These are phyloP conservation scores for Idris sp. DNA, from an alignment of 1,140 invertebrate genomes.

Conservation along the genomic window DNA sequence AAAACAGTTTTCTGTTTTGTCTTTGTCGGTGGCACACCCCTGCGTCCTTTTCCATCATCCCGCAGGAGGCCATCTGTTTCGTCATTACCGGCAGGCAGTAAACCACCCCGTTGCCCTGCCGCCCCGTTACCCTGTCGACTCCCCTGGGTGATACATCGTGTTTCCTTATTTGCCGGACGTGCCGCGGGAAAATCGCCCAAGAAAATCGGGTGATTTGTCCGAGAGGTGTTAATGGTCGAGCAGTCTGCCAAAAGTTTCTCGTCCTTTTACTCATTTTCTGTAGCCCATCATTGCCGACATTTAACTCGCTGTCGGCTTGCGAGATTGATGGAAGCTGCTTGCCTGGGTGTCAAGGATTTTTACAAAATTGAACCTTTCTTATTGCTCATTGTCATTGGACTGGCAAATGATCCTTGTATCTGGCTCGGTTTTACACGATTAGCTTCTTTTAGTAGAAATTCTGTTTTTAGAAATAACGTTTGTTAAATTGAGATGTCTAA, in stretches of 20 bases:
- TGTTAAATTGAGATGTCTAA: no score
- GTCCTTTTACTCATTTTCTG: conserved; percentile 28
- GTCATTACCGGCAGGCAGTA: conserved; percentile 77
- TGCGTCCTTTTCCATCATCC: conserved; percentile 57
- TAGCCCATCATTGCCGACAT: conserved; percentile 35
- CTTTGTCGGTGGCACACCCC: conserved; percentile 14
- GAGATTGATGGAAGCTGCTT: conserved; percentile 36
- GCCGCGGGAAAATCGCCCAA: conserved; percentile 76
- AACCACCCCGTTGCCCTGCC: conserved; percentile 70
- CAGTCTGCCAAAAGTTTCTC: conserved; percentile 39
- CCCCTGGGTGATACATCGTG: conserved; percentile 78
- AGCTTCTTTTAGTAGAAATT: no score
- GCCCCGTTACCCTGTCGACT: conserved; percentile 67
- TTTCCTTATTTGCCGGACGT: conserved; percentile 78
- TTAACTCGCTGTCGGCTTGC: conserved; percentile 12
- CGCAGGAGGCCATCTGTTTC: conserved; percentile 77
- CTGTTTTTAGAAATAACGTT: no score
- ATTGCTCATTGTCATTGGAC: conserved; percentile 10
- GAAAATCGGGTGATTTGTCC: conserved; percentile 79
- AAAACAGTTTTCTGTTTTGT: no score
- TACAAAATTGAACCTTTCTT: conserved; percentile 17
- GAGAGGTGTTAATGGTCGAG: conserved; percentile 75
- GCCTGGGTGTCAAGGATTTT: conserved; percentile 17
- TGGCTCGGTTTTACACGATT: no score
- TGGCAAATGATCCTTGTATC: no score